Conservation (phyloP, 2,888 invertebrate genomes). For the Aspidiotus destructor region DNA sequence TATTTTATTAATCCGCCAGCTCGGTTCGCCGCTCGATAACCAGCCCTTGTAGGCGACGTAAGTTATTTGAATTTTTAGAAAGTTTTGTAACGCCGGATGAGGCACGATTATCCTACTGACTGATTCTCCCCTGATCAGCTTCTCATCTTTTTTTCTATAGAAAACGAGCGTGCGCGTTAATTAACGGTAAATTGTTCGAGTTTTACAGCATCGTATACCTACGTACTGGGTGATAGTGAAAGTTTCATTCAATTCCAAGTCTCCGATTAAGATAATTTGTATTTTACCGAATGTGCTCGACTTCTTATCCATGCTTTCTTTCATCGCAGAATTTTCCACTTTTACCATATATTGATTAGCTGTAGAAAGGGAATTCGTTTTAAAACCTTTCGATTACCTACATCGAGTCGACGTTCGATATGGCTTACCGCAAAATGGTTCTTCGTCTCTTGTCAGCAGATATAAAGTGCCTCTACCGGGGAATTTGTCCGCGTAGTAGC, state of each 20-base stretch:
- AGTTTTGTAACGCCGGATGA: conserved; percentile 71
- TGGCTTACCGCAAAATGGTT: conserved; percentile 75
- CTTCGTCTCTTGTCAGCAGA: conserved; percentile 76
- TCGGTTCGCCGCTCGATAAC: conserved; percentile 71
- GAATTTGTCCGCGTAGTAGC: conserved; percentile 80
- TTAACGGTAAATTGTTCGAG: background rate
- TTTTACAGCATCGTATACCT: conserved; percentile 1
- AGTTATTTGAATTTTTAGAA: conserved; percentile 60
- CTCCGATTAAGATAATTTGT: conserved; percentile 64
- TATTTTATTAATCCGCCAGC: conserved; percentile 72
- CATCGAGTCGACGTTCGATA: background rate
- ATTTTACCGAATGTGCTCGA: conserved; percentile 65
- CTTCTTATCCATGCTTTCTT: conserved; percentile 46
- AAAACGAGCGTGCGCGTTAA: background rate
- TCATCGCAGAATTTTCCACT: conserved; percentile 59
- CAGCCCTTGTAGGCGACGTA: conserved; percentile 86
- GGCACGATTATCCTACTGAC: conserved; percentile 77
- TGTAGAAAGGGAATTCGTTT: conserved; percentile 39
- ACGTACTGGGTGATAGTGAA: conserved; percentile 72
- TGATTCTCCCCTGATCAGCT: conserved; percentile 59
- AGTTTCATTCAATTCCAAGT: conserved; percentile 73
- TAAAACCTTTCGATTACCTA: background rate
- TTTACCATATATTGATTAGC: conserved; percentile 81
- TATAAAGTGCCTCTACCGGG: conserved; percentile 78
- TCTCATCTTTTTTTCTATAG: conserved; percentile 64